Evolutionary conservation across 2,113 vertebrate genomes (phyloP).

Genomic region (Nothobranchius furzeri): DNA sequence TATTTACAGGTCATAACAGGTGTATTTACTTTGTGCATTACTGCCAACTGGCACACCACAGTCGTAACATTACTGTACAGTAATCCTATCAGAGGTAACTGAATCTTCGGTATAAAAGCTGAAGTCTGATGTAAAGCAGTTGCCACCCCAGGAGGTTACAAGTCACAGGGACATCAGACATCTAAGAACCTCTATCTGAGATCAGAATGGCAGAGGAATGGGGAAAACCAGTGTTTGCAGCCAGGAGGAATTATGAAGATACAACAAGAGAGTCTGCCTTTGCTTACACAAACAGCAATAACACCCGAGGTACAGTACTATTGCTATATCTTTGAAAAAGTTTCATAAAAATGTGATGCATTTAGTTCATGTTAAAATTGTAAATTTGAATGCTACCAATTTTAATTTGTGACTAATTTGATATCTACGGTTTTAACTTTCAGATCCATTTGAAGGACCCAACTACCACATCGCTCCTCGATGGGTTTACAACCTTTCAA

Average conservation of each 20-base stretch:
- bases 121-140: constrained; percentile 16
- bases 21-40: constrained; percentile 1
- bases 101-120: constrained; percentile 62
- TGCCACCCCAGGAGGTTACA: constrained; percentile 28
- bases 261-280: constrained; percentile 80
- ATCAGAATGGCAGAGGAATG: constrained; percentile 80
- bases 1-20: constrained; percentile 51
- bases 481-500: constrained; percentile 85
- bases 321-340: too few relatives aligned
- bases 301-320: constrained; percentile 80
- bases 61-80: constrained; percentile 38
- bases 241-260: constrained; percentile 78
- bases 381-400: too few relatives aligned
- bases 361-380: too few relatives aligned
- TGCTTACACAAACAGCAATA: constrained; percentile 84
- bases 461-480: constrained; percentile 90
- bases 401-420: too few relatives aligned
- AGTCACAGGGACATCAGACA: constrained; percentile 27
- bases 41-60: neutral
- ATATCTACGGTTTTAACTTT: neutral
- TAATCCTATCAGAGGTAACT: constrained; percentile 61
- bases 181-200: constrained; percentile 22
- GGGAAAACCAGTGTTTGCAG: constrained; percentile 75
- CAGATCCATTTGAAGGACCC: constrained; percentile 90
- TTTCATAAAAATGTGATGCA: too few relatives aligned